These are phyloP conservation scores for Hoplostethus atlanticus DNA, from an alignment of 2,797 vertebrate species.

Conservation along the genomic window DNA sequence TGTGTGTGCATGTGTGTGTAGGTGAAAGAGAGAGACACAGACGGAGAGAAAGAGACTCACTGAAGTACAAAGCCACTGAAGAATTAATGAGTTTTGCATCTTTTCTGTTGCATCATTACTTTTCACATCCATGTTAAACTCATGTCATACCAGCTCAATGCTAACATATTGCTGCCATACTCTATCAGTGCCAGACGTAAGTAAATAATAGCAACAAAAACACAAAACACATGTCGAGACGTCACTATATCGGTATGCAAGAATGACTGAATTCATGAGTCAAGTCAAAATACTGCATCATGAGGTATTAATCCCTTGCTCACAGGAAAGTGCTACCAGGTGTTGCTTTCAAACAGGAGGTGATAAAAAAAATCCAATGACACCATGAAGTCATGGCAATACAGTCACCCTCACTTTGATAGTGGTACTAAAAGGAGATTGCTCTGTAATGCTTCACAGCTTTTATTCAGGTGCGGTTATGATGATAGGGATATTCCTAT, in stretches of 20 bases:
- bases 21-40: not conserved
- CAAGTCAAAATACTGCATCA: constrained; percentile 17
- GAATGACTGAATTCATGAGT: constrained; percentile 9
- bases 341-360: constrained; percentile 57
- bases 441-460: constrained; percentile 40
- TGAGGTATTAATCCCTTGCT: constrained; percentile 30
- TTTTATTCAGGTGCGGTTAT: constrained; percentile 34
- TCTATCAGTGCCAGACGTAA: constrained; percentile 19
- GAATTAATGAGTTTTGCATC: not conserved
- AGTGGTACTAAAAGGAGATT: constrained; percentile 13
- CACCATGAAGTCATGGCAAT: constrained; percentile 47
- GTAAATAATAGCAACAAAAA: constrained; percentile 6
- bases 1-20: not conserved
- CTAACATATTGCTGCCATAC: constrained; percentile 36
- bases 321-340: constrained; percentile 62
- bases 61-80: constrained; percentile 1
- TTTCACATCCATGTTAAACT: constrained; percentile 24
- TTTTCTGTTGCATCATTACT: constrained; percentile 1
- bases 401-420: constrained; percentile 27
- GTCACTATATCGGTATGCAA: not conserved
- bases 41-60: not conserved
- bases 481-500: constrained; percentile 7
- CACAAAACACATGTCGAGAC: not conserved
- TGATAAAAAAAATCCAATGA: constrained; percentile 55
- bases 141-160: not conserved